These are phyloP conservation scores for Nothobranchius furzeri DNA, from an alignment of 2,113 vertebrate genomes.

Conservation along the genomic window DNA sequence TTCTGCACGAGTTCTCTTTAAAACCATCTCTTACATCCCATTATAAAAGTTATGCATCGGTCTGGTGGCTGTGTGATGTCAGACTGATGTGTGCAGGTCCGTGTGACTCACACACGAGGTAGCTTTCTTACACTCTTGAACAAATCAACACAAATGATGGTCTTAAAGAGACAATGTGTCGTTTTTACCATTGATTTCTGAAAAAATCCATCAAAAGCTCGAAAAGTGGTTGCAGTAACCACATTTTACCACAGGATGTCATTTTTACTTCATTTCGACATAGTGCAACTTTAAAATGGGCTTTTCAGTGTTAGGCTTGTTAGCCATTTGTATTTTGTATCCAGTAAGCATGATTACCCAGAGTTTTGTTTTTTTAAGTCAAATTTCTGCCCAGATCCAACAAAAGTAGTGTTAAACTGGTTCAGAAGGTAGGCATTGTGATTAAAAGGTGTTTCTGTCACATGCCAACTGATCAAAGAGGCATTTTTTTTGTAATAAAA, in stretches of 20 bases:
- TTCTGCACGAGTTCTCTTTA: too few relatives aligned
- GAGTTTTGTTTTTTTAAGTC: background rate
- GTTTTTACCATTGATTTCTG: too few relatives aligned
- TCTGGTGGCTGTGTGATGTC: constrained; percentile 29
- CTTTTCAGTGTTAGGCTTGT: background rate
- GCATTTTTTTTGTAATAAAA: constrained; percentile 25
- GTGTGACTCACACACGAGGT: constrained; percentile 36
- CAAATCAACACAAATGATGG: constrained; percentile 25
- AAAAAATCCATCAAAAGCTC: too few relatives aligned
- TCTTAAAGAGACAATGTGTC: background rate
- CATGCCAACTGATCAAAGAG: background rate
- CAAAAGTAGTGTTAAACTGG: background rate
- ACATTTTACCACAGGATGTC: too few relatives aligned
- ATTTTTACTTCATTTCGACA: too few relatives aligned
- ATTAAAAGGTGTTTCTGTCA: background rate
- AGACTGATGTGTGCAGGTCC: constrained; percentile 13
- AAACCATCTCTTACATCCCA: too few relatives aligned
- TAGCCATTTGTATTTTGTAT: constrained; percentile 3
- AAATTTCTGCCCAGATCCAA: background rate
- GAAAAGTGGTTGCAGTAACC: too few relatives aligned
- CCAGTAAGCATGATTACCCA: background rate
- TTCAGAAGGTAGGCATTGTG: too few relatives aligned
- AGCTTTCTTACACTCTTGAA: constrained; percentile 30
- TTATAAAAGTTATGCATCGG: constrained; percentile 5
- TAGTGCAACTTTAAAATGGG: background rate